A percentile compares a stretch with the other conserved stretches of the same genome.
These are phyloP conservation scores for Pyrochroa serraticornis DNA, from an alignment of 2,888 invertebrate species.

Conservation along the genomic window DNA sequence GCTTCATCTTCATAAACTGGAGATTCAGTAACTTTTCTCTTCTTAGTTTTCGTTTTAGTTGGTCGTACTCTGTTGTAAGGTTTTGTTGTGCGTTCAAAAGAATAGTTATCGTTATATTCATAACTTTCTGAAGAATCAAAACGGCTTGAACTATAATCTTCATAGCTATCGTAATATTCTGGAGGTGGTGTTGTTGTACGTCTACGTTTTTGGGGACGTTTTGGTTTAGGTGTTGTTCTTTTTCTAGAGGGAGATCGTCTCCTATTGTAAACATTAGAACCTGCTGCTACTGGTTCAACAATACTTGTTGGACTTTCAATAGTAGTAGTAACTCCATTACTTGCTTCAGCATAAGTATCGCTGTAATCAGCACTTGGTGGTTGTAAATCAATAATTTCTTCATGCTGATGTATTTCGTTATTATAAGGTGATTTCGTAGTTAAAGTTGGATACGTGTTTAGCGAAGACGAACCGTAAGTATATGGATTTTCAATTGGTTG, in stretches of 20 bases:
- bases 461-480: conserved; percentile 5
- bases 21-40: conserved; percentile 20
- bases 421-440: conserved; percentile 11
- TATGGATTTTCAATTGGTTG: conserved; percentile 33
- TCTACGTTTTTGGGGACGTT: conserved; percentile 32
- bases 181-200: conserved; percentile 30
- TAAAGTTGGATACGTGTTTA: conserved; percentile 16
- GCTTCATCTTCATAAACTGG: conserved; percentile 28
- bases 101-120: conserved; percentile 33
- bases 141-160: conserved; percentile 31
- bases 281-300: conserved; percentile 31
- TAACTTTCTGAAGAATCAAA: conserved; percentile 33
- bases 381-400: conserved; percentile 7
- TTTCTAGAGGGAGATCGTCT: conserved; percentile 15
- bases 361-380: conserved; percentile 5
- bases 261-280: conserved; percentile 22
- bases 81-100: conserved; percentile 36
- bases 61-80: conserved; percentile 33
- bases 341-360: conserved; percentile 4
- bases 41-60: conserved; percentile 27
- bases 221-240: conserved; percentile 21
- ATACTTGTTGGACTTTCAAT: neutral
- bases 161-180: conserved; percentile 42
- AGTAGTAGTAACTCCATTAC: conserved; percentile 4
- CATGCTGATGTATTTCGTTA: conserved; percentile 9